Percentiles rank a stretch among this genome's conserved stretches.
Evolutionary conservation across 2,888 invertebrate genomes (phyloP).

Genomic region (Meganola albula): DNA sequence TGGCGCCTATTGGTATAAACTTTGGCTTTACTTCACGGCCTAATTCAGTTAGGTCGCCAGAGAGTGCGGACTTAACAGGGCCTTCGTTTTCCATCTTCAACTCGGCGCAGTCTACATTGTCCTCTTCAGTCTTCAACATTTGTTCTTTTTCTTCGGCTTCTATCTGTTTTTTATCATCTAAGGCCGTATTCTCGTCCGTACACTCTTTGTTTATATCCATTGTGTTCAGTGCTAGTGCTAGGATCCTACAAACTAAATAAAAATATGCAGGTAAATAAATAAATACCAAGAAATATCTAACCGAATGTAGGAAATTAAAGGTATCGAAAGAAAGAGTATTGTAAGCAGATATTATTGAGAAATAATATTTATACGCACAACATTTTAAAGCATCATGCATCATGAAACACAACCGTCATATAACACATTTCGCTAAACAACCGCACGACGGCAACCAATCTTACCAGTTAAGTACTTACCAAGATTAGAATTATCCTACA

Average conservation of each 20-base stretch:
- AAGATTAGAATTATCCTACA: no score
- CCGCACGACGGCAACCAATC: no score
- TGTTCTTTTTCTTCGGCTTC: slow-evolving; percentile 81
- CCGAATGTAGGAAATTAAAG: no score
- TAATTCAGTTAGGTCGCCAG: slow-evolving; percentile 78
- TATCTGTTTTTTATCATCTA: slow-evolving; percentile 83
- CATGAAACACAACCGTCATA: no score
- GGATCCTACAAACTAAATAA: slow-evolving; percentile 1
- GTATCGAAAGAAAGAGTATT: no score
- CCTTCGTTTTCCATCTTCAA: slow-evolving; percentile 60
- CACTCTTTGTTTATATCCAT: slow-evolving; percentile 62
- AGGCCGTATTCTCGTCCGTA: slow-evolving; percentile 60
- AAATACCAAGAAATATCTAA: no score
- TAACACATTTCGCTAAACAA: no score
- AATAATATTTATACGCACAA: no score
- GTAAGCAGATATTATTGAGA: no score
- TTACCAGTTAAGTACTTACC: no score
- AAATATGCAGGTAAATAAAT: no score
- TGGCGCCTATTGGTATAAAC: slow-evolving; percentile 91
- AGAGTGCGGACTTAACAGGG: slow-evolving; percentile 71
- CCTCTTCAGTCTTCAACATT: slow-evolving; percentile 79
- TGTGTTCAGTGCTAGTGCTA: slow-evolving; percentile 53
- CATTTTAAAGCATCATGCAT: no score
- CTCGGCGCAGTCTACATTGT: slow-evolving; percentile 62
- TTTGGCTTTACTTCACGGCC: slow-evolving; percentile 87